Conservation (phyloP, 2,888 invertebrate species). For the Chaitophorus viminalis region DNA sequence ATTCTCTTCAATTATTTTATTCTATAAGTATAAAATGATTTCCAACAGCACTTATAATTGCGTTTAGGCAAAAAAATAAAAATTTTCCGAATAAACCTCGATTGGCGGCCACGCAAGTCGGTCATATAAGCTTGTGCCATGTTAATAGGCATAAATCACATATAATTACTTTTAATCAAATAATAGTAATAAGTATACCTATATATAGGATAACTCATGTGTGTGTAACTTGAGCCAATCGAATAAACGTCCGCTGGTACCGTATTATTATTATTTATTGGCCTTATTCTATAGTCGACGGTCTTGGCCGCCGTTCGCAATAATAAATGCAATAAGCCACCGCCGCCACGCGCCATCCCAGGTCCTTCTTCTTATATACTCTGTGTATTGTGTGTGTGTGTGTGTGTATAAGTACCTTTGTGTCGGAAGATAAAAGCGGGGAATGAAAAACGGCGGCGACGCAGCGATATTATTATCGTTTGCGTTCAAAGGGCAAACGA, state of each 20-base stretch:
- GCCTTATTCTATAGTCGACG: neutral
- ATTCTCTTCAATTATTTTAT: too few species aligned
- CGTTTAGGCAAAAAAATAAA: too few species aligned
- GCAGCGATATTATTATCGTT: conserved; percentile 56
- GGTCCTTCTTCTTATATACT: neutral
- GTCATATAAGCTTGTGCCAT: too few species aligned
- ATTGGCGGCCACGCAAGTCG: too few species aligned
- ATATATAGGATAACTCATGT: neutral
- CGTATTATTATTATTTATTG: conserved; percentile 24
- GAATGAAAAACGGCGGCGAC: conserved; percentile 45
- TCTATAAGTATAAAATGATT: too few species aligned
- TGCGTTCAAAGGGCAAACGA: conserved; percentile 56
- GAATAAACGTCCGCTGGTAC: neutral
- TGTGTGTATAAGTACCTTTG: conserved; percentile 35
- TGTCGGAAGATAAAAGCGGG: conserved; percentile 28
- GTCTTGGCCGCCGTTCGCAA: conserved; percentile 29
- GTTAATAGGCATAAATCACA: too few species aligned
- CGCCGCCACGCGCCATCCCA: neutral
- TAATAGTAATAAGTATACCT: too few species aligned
- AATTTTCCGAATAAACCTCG: too few species aligned
- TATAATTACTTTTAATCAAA: too few species aligned
- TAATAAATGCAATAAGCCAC: conserved; percentile 52
- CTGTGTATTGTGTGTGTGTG: neutral
- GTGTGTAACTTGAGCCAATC: neutral
- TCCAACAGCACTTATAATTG: too few species aligned